Evolutionary conservation across 1,140 invertebrate species (phyloP), one percentile per base, ranked within the genome.

Genomic region (Cylas formicarius): DNA sequence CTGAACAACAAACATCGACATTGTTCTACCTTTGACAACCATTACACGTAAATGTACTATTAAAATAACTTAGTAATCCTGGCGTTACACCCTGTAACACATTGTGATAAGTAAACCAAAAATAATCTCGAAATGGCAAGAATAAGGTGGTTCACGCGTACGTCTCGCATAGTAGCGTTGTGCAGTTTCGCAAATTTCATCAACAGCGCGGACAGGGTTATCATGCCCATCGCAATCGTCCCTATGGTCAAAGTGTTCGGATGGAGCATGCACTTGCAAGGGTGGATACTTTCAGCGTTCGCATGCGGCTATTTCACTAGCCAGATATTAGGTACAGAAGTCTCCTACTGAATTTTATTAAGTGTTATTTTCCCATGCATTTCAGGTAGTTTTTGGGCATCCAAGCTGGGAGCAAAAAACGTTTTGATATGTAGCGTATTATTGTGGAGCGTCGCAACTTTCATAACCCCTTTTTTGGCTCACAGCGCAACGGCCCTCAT

Each of bases 141-240:
- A 60, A 61, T 73, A 37, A 53, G 65, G 32, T 69, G 75, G 67
- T 58, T 74, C 43, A 68, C 69, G 16, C 70, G 73, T 43, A 76
- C 72, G 0, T 74, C 74, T 31, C 64, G 70, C 21, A 80, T 81
- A 42, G 77, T 86, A 14, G 77, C 76, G 28, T 61, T 86, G 31
- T 86, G 83, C 61, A 82, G 81, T 4, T 67, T 78, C 37, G 83
- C 83, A 13, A 86, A 86, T 67, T 85, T 87, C 50, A 86, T 86
- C 47, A 86, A 86, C 65, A 78, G 84, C 26, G 84, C 83, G 2
- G 84, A 87, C 65, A 63, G 84, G 46, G 82, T 86, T 13, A 81
- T 87, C 32, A 86, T 87, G 83, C 84, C 84, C 1, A 83, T 86
- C 31, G 81, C 84, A 9, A 84, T 87, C 44, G 76, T 86, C 21